phyloP scores from a whole-genome alignment of 2,797 vertebrate genomes.

The Syncerus caffer region DNA sequence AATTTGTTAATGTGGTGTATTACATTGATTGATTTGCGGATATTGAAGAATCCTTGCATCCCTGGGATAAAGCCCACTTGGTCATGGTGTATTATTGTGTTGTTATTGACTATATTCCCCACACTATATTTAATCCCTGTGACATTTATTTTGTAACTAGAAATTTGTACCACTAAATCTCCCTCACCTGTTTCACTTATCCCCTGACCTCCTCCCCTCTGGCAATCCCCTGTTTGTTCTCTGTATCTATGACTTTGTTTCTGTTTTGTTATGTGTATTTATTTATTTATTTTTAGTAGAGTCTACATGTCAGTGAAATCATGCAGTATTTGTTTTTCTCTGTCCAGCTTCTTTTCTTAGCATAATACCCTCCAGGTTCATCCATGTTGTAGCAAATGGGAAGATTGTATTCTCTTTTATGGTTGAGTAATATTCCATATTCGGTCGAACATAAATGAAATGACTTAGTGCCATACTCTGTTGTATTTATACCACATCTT shows the following conservation, averaged over 20 bases:
- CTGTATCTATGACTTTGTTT: not conserved
- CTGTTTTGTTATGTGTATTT: not conserved
- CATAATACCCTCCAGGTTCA: not conserved
- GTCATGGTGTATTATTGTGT: too few species aligned
- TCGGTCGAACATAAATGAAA: fast-evolving
- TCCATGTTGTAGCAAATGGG: not conserved
- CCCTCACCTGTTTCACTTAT: not conserved
- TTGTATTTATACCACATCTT: not conserved
- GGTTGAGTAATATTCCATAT: not conserved
- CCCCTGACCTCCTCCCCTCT: not conserved
- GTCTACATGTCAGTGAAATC: not conserved
- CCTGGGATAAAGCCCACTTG: too few species aligned
- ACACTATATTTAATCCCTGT: not conserved
- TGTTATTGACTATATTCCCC: not conserved
- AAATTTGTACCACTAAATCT: not conserved
- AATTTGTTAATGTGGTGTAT: too few species aligned
- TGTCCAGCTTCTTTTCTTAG: not conserved
- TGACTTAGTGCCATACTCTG: not conserved
- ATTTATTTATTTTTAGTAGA: not conserved
- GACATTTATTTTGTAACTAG: not conserved
- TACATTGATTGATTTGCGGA: too few species aligned
- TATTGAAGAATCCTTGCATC: too few species aligned
- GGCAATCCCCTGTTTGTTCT: not conserved
- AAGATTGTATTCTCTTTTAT: not conserved
- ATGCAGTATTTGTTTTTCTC: not conserved